Percentiles rank a stretch among this genome's conserved stretches.
Evolutionary conservation across 2,797 vertebrate genomes (phyloP).

Genomic region (Uromys caudimaculatus): DNA sequence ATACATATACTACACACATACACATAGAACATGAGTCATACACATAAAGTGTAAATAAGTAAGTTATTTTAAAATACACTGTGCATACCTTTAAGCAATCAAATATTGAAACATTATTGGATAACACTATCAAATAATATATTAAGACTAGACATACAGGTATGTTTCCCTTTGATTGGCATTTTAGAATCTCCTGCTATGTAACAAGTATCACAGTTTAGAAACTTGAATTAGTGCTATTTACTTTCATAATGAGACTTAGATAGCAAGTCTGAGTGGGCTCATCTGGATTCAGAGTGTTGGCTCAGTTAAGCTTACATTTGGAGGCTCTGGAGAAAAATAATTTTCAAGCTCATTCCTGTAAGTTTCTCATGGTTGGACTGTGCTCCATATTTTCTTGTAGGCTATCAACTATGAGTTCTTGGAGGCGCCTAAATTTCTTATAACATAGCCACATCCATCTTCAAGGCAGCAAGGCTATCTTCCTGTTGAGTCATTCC

Average conservation of each 20-base stretch:
- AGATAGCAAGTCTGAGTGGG: background rate
- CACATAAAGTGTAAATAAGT: background rate
- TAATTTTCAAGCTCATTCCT: background rate
- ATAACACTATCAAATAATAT: background rate
- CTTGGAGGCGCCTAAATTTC: background rate
- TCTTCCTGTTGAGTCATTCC: background rate
- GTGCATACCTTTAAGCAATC: background rate
- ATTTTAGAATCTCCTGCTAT: background rate
- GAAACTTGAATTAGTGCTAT: background rate
- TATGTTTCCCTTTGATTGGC: background rate
- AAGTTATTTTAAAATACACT: background rate
- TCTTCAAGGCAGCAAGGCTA: background rate
- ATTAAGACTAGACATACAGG: background rate
- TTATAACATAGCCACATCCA: background rate
- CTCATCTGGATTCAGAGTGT: background rate
- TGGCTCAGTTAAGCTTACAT: background rate
- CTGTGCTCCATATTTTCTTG: background rate
- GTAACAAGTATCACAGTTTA: background rate
- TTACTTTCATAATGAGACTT: background rate
- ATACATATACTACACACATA: background rate
- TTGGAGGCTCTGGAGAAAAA: background rate
- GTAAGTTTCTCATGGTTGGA: background rate
- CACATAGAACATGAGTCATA: background rate
- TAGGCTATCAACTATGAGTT: background rate
- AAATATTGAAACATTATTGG: constrained; percentile 8